These are phyloP conservation scores for Lasioglossum albipes DNA, from an alignment of 1,140 invertebrate genomes.

Conservation along the genomic window DNA sequence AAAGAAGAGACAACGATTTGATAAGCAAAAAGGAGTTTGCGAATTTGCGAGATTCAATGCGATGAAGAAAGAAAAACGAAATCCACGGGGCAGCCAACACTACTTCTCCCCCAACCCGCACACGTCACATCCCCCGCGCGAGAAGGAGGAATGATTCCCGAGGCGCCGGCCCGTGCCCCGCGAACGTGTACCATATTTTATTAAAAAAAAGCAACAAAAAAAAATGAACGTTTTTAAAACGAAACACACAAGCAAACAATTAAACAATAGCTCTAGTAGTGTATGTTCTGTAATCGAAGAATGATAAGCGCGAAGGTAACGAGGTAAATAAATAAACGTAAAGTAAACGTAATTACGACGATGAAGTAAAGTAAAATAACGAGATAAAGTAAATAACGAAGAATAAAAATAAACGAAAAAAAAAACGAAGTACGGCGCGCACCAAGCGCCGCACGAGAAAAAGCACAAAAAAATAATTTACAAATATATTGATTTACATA, in stretches of 20 bases:
- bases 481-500: slow-evolving; percentile 82
- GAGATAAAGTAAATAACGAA: slow-evolving; percentile 39
- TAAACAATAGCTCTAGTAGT: slow-evolving; percentile 80
- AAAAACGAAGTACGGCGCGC: slow-evolving; percentile 45
- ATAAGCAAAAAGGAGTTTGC: background rate
- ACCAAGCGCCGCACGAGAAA: slow-evolving; percentile 54
- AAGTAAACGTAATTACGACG: background rate
- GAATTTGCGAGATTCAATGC: too few species aligned
- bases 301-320: slow-evolving; percentile 70
- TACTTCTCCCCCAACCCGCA: slow-evolving; percentile 29
- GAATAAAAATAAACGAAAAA: slow-evolving; percentile 70
- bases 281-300: slow-evolving; percentile 81
- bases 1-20: slow-evolving; percentile 4
- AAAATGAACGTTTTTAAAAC: slow-evolving; percentile 61
- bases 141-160: slow-evolving; percentile 60
- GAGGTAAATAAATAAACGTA: slow-evolving; percentile 50
- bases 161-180: slow-evolving; percentile 71
- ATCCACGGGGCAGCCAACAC: slow-evolving; percentile 13
- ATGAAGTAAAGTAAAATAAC: slow-evolving; percentile 54
- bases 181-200: slow-evolving; percentile 73
- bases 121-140: slow-evolving; percentile 38
- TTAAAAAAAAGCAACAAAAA: slow-evolving; percentile 55
- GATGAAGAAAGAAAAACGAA: too few species aligned
- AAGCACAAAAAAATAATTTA: slow-evolving; percentile 79
- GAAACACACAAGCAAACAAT: slow-evolving; percentile 73